Base-by-base conservation (phyloP, 2,888 invertebrate genomes). In the Bombylius discolor region DNA sequence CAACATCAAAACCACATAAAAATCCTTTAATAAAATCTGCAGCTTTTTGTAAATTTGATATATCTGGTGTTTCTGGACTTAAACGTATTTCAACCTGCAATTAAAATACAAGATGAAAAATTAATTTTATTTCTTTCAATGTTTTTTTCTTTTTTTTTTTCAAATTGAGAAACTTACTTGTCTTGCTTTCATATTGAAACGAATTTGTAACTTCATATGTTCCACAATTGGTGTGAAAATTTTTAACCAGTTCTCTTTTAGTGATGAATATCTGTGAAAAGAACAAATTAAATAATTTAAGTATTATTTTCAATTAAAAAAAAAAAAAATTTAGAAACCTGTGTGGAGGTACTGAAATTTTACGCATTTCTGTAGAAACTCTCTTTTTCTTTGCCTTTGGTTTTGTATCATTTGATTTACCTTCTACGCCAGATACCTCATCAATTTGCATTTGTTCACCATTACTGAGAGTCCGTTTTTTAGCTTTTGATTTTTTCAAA, bases 1-100 rank as follows among this genome's bases (percentile, higher is more conserved):
- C 95, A 0, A 97, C 89, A 65, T 97, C 96, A 73, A 99, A 99
- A 6, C 99, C 99, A 64, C 86, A 85, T 36, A 96, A 79, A 69
- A 98, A 98, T 4, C 98, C 98, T 74, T 87, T 88, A 0, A 99
- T 91, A 79, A 99, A 99, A 76, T 99, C 99, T 13, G 96, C 94
- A 51, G 89, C 99, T 76, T 96, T 98, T 72, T 99, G 98, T 59
- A 99, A 77, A 72, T 93, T 89, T 11, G 87, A 84, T 61, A 94
- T 85, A 67, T 97, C 95, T 48, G 80, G 78, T 0, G 81, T 80
- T 39, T 81, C 77, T 0, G 70, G 70, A 11, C 73, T 70, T 11
- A 74, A 58, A 46, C 74, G 72, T 47, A 74, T 62, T 63, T 74
- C 74, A n/a, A 73, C 74, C 47, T 60, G 55, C 54, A 49, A 53